Evolutionary conservation across 2,113 vertebrate species (phyloP), one percentile per base, ranked within the genome.

Genomic region (Ovis canadensis): DNA sequence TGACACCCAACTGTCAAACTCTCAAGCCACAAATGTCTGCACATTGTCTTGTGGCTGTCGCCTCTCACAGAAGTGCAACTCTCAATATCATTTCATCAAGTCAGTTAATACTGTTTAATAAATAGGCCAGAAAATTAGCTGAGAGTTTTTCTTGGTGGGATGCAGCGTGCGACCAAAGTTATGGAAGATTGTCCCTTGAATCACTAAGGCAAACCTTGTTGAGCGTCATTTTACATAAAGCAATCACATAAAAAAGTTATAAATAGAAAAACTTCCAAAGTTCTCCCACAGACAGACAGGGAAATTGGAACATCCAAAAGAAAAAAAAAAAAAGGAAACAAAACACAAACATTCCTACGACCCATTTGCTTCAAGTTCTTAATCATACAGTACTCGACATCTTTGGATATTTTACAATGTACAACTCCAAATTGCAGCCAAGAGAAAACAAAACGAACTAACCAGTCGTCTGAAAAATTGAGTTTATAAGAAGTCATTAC

Each of bases 331-430:
- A 98, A 98, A 98, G 1, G 2, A 98, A 99, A 98, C 98, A 97
- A 99, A 97, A 83, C 96, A 99, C 98, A 67, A 87, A 62, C 43
- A n/a, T 19, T 67, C 89, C 62, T 57, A 10, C 5, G 55, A 48
- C 84, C 95, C 96, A 93, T 98, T 98, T 98, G 98, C 98, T 99
- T 99, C 99, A 99, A 99, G 99, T 99, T 99, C 98, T 98, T 99
- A 98, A 99, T 99, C 98, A 98, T 99, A 99, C 99, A 99, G 99
- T 99, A 99, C 98, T 99, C 98, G 97, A 98, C 98, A 99, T 99
- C 99, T 99, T 99, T 99, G 99, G 99, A 99, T 99, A 99, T 98
- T 98, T 99, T 98, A 99, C 99, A 98, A 98, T 93, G 94, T 83
- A 97, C 93, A 91, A 97, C 97, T 99, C 98, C 98, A 97, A 98